Evolutionary conservation across 2,888 invertebrate genomes (phyloP), one percentile per base, ranked within the genome.

Genomic region (Ernsta delagoae): DNA sequence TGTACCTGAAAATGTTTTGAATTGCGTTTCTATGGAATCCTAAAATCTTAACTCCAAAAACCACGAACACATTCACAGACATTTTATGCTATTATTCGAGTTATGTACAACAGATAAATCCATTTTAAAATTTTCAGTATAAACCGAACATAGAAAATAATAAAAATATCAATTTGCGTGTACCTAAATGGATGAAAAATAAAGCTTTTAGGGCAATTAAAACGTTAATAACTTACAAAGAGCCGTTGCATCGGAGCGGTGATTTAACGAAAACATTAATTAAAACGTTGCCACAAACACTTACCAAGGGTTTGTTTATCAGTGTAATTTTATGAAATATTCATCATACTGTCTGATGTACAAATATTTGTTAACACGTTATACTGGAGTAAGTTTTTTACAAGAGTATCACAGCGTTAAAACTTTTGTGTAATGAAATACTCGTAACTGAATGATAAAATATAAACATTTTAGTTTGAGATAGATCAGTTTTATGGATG

Each of bases 231-330:
- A 61, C 61, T n/a, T 16, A 61, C 34, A 34, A 57, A 50, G 50
- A 50, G 36, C 36, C 50, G 8, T n/a, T 60, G 60, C 45, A 36
- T 61, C 48, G 9, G 16, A 36, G 57, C 59, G 48, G 50, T 50
- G 61, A n/a, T 50, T 61, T 61, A 61, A 50, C 50, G 36, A 36
- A 61, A 60, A 61, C 61, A 61, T 50, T 50, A 61, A 61, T 61
- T 61, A 61, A 50, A 61, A 61, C 9, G 12, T 45, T 61, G 48
- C 45, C 60, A 34, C 48, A 31, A 12, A 34, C 48, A 24, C 24
- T 24, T 24, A 48, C 48, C 12, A 12, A 61, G 60, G 8, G 45
- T 36, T 45, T 45, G 48, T 61, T 12, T n/a, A 34, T 61, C 34
- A 24, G 34, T 48, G 60, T 61, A 61, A 48, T 61, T 45, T 60